Evolutionary conservation across 2,797 vertebrate genomes (phyloP), one percentile per base, ranked within the genome.

Genomic region (Dryobates pubescens): DNA sequence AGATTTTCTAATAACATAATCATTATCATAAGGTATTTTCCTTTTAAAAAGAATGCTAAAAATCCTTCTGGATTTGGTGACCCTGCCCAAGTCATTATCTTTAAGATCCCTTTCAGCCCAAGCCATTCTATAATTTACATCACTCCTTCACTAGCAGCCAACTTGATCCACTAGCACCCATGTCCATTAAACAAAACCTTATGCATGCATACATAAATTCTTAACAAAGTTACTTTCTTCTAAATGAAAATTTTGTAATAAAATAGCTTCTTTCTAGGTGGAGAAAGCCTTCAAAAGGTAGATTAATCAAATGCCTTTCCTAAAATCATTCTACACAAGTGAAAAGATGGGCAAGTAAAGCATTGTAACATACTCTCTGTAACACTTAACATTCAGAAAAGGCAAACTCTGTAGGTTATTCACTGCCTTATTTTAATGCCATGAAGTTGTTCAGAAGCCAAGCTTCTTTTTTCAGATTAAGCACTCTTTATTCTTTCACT

Each of bases 381-480:
- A 90, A 73, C 43, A 47, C 7, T 29, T n/a, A 61, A 41, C 82
- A 80, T 61, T 32, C 63, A 70, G 61, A 67, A 91, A 91, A 91
- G 32, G 49, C n/a, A 62, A 65, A 24, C 17, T 86, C 41, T 2
- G 41, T 64, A 62, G 32, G 34, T 47, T 89, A 68, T 68, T 74
- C 54, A 34, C 51, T 75, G 75, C n/a, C n/a, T 54, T 74, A 49
- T 64, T 79, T 81, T 63, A 64, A 85, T 29, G 34, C 30, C 0
- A 0, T 36, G 5, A 67, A 84, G 80, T 58, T 90, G 73, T 43
- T 49, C 47, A 76, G 57, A 88, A 64, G n/a, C 17, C 74, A 91
- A 86, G 62, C 71, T 88, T 41, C 68, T 86, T 78, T 81, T 89
- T 73, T 61, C 82, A 88, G 49, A 64, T 30, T 68, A 83, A 82